Evolutionary conservation across 2,113 vertebrate species (phyloP).

Genomic region (Brevimyrus niger): DNA sequence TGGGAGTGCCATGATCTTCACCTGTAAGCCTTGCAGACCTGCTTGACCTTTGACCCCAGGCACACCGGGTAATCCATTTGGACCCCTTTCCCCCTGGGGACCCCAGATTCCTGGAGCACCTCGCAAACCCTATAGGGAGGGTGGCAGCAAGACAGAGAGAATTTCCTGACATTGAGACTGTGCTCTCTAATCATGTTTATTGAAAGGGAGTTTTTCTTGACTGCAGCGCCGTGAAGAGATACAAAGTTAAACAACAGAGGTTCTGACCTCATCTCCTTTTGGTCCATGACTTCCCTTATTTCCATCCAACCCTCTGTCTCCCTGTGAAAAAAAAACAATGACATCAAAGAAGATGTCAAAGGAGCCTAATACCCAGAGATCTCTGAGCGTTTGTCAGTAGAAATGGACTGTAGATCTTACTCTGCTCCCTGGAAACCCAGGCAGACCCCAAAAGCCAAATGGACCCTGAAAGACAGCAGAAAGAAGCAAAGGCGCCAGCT

Average conservation of each 20-base stretch:
- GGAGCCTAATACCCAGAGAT: background rate
- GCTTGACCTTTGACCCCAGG: slow-evolving; percentile 53
- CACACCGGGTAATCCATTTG: slow-evolving; percentile 52
- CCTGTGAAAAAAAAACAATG: slow-evolving; percentile 46
- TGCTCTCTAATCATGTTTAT: background rate
- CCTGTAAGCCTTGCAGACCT: slow-evolving; percentile 51
- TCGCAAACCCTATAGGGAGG: slow-evolving; percentile 49
- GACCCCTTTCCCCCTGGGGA: slow-evolving; percentile 52
- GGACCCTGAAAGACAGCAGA: slow-evolving; percentile 52
- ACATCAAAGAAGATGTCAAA: background rate
- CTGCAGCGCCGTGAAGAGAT: background rate
- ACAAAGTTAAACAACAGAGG: background rate
- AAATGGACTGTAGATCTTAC: slow-evolving; percentile 49
- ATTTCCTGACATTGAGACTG: background rate
- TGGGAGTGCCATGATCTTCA: slow-evolving; percentile 31
- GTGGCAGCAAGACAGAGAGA: background rate
- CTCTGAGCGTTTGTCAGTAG: background rate
- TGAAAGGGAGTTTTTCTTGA: background rate
- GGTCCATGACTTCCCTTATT: slow-evolving; percentile 60
- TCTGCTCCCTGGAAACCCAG: slow-evolving; percentile 52
- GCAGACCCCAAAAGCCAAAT: slow-evolving; percentile 53
- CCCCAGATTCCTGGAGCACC: slow-evolving; percentile 59
- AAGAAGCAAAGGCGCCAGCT: background rate
- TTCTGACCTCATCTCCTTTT: slow-evolving; percentile 64
- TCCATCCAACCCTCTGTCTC: slow-evolving; percentile 49